These are phyloP conservation scores for Harmothoe impar DNA, from an alignment of 2,888 invertebrate genomes.

Conservation along the genomic window DNA sequence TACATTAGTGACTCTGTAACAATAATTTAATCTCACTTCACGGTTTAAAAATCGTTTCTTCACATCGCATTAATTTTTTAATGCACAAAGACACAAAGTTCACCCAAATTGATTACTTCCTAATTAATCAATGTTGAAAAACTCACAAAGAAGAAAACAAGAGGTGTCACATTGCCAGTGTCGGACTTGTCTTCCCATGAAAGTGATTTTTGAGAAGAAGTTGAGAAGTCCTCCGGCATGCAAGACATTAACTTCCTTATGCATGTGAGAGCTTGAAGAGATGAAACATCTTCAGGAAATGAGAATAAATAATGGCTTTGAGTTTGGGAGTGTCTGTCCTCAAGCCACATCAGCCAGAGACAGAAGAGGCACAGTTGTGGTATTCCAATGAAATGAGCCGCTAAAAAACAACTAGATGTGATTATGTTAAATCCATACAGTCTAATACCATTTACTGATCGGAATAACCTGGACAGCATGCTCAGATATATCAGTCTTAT, in stretches of 20 bases:
- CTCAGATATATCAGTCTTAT: too few species aligned
- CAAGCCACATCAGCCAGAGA: neutral
- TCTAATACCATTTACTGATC: too few species aligned
- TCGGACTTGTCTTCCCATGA: neutral
- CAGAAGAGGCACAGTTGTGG: neutral
- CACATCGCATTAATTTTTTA: neutral
- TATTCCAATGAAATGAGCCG: too few species aligned
- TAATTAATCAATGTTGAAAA: slow-evolving; percentile 17
- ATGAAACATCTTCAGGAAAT: slow-evolving; percentile 13
- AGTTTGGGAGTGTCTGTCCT: neutral
- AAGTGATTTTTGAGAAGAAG: neutral
- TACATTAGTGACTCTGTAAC: too few species aligned
- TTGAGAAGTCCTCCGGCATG: slow-evolving; percentile 12
- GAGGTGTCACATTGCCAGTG: neutral
- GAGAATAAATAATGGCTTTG: neutral
- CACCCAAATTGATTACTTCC: neutral
- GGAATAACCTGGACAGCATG: too few species aligned
- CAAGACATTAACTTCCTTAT: slow-evolving; percentile 3
- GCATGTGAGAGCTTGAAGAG: slow-evolving; percentile 30
- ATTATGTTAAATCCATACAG: too few species aligned
- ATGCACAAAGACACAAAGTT: neutral
- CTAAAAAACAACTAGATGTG: too few species aligned
- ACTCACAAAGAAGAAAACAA: neutral
- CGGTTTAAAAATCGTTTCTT: neutral
- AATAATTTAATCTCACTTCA: neutral